Conservation (phyloP, 2,888 invertebrate genomes). For the Ceriagrion tenellum region DNA sequence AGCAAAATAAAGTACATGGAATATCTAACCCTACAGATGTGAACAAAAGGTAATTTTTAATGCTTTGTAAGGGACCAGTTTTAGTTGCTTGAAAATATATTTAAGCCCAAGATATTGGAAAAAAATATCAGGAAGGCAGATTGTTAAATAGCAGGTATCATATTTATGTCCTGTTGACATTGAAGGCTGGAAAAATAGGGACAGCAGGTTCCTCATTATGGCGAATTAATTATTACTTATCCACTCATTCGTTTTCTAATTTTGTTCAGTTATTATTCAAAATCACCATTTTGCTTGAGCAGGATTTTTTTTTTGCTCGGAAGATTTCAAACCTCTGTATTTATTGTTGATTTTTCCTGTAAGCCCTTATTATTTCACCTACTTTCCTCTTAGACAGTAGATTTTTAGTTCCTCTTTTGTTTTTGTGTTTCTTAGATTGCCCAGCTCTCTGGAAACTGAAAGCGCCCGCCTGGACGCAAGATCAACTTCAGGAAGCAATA, state of each 20-base stretch:
- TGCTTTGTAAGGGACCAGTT: background rate
- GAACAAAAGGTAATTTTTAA: too few species aligned
- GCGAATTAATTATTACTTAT: background rate
- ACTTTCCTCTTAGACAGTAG: slow-evolving; percentile 63
- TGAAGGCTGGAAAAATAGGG: background rate
- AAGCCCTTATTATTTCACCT: slow-evolving; percentile 70
- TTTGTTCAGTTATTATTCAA: background rate
- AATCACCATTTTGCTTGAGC: background rate
- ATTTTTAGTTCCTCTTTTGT: slow-evolving; percentile 69
- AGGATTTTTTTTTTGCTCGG: background rate
- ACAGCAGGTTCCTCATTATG: background rate
- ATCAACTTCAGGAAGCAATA: slow-evolving; percentile 87
- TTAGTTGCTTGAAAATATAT: background rate
- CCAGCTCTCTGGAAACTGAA: slow-evolving; percentile 79
- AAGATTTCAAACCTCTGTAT: background rate
- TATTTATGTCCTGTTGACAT: background rate
- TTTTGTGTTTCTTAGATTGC: slow-evolving; percentile 72
- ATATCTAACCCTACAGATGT: background rate
- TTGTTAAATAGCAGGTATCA: background rate
- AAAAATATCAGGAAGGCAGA: background rate
- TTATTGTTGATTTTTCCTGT: slow-evolving; percentile 73
- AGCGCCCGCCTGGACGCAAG: slow-evolving; percentile 87
- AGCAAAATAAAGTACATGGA: background rate
- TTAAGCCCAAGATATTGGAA: background rate
- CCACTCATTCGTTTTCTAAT: background rate